Conservation (phyloP, 2,797 vertebrate species). For the Galagoides demidoff region DNA sequence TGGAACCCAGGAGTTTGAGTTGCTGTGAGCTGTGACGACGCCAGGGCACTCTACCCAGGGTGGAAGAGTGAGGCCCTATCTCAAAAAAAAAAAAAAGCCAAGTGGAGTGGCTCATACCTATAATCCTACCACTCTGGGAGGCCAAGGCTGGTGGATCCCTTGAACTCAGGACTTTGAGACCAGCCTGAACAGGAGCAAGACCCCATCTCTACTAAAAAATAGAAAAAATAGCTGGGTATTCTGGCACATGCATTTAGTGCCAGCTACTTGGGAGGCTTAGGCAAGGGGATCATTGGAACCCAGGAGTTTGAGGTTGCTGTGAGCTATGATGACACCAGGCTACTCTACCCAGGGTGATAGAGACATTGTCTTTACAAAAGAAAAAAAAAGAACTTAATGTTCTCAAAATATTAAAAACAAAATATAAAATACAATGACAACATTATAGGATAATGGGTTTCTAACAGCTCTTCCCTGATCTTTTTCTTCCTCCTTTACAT, state of each 20-base stretch:
- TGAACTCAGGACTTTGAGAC: not conserved
- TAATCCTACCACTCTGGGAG: not conserved
- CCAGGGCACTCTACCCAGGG: not conserved
- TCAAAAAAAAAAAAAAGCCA: not conserved
- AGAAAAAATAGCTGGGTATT: not conserved
- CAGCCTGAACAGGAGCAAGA: not conserved
- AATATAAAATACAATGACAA: not conserved
- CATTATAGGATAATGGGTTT: not conserved
- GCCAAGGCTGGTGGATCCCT: not conserved
- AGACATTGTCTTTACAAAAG: not conserved
- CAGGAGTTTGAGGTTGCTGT: not conserved
- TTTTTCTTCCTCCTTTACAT: not conserved
- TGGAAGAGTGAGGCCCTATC: not conserved
- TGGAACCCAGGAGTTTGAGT: not conserved
- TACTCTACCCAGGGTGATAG: not conserved
- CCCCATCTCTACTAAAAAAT: not conserved
- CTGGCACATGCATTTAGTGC: not conserved
- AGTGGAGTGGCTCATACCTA: too few relatives aligned
- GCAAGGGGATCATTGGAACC: not conserved
- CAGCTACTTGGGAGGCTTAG: not conserved
- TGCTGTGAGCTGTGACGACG: not conserved
- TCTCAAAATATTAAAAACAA: conserved; percentile 28
- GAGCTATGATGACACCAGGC: not conserved
- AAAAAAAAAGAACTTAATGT: not conserved
- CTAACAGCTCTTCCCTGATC: not conserved